Evolutionary conservation across 2,797 vertebrate genomes (phyloP).

Genomic region (Rhodeus uyekii): DNA sequence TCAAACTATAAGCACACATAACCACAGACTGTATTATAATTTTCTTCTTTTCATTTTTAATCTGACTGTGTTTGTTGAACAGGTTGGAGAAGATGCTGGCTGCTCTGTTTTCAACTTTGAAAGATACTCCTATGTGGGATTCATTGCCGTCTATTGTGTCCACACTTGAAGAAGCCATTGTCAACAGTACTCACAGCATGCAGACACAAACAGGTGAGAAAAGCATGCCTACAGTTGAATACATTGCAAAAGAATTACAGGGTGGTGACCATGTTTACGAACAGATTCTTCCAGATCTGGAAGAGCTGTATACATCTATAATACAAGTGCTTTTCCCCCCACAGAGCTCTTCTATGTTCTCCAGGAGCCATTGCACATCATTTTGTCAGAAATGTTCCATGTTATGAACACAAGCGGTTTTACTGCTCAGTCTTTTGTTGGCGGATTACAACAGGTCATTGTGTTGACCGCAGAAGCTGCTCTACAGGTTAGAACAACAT

Average conservation of each 20-base stretch:
- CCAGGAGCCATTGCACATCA: constrained; percentile 58
- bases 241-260: background rate
- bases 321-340: background rate
- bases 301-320: background rate
- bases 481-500: constrained; percentile 67
- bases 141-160: constrained; percentile 52
- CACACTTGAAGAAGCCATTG: constrained; percentile 56
- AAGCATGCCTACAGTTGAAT: background rate
- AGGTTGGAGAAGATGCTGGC: constrained; percentile 68
- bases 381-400: constrained; percentile 58
- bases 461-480: constrained; percentile 58
- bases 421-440: constrained; percentile 51
- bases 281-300: background rate
- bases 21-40: background rate
- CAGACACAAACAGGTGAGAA: constrained; percentile 70
- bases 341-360: constrained; percentile 69
- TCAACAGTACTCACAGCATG: constrained; percentile 43
- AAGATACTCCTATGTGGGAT: constrained; percentile 60
- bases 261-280: background rate
- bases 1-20: background rate
- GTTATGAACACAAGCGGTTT: constrained; percentile 61
- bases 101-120: constrained; percentile 61
- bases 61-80: constrained; percentile 36
- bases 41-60: background rate
- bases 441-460: constrained; percentile 61